Percentiles rank a stretch among this genome's conserved stretches.
These are phyloP conservation scores for Simalia tracyae DNA, from an alignment of 2,797 vertebrate species.

Conservation along the genomic window DNA sequence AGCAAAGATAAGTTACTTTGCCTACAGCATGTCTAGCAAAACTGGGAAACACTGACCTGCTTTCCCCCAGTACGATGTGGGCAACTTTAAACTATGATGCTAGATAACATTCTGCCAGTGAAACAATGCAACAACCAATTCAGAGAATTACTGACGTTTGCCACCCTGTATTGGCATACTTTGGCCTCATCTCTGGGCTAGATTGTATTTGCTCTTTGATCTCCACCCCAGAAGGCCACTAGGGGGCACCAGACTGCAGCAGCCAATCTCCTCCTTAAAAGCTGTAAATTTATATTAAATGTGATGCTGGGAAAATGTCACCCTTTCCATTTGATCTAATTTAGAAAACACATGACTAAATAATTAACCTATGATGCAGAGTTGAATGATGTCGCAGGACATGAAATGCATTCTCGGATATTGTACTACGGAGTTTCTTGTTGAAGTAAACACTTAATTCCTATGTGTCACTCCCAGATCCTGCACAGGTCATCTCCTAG, in stretches of 20 bases:
- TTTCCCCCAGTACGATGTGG: no score
- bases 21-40: no score
- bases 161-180: not conserved
- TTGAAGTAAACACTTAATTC: not conserved
- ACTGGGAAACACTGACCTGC: no score
- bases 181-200: not conserved
- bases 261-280: accelerated
- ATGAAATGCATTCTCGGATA: not conserved
- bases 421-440: not conserved
- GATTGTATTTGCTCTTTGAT: not conserved
- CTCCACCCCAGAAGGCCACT: not conserved
- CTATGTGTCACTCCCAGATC: not conserved
- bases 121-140: no score
- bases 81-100: no score
- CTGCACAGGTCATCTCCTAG: not conserved
- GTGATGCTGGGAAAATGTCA: not conserved
- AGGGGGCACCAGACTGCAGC: no score
- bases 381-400: not conserved
- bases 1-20: no score
- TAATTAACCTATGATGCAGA: not conserved
- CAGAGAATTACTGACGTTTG: no score
- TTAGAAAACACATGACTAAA: not conserved
- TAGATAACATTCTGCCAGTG: no score
- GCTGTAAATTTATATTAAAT: not conserved
- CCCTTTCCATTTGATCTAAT: not conserved